Percentiles rank a stretch among this genome's conserved stretches.
These are phyloP conservation scores for Psammodynastes pulverulentus DNA, from an alignment of 2,113 vertebrate genomes.

Conservation along the genomic window DNA sequence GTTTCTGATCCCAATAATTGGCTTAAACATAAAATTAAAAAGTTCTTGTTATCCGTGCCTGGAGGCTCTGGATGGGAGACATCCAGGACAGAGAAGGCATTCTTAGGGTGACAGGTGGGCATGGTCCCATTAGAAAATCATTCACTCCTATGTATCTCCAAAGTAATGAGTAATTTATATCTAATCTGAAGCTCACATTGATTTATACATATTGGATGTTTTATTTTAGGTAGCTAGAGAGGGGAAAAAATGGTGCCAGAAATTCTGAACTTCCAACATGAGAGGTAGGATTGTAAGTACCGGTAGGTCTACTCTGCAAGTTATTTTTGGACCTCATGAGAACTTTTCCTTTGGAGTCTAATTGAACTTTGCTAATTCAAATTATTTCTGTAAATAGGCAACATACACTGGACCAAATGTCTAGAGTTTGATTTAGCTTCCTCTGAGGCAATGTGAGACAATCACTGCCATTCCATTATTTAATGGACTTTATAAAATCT, in stretches of 20 bases:
- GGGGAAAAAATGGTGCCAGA: neutral
- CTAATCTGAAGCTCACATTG: neutral
- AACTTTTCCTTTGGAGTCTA: neutral
- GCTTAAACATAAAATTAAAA: neutral
- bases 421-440: neutral
- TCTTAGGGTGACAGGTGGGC: neutral
- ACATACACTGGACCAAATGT: neutral
- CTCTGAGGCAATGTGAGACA: neutral
- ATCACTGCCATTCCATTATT: neutral
- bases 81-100: neutral
- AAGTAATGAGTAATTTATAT: neutral
- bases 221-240: neutral
- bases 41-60: neutral
- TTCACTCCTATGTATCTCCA: neutral
- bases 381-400: neutral
- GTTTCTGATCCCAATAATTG: neutral
- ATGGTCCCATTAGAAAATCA: neutral
- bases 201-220: neutral
- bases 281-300: neutral
- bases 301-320: neutral
- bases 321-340: neutral
- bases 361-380: neutral
- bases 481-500: neutral
- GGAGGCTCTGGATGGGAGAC: neutral
- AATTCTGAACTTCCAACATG: neutral